Evolutionary conservation across 2,113 vertebrate genomes (phyloP), one percentile per base, ranked within the genome.

Genomic region (Cochlearius cochlearius): DNA sequence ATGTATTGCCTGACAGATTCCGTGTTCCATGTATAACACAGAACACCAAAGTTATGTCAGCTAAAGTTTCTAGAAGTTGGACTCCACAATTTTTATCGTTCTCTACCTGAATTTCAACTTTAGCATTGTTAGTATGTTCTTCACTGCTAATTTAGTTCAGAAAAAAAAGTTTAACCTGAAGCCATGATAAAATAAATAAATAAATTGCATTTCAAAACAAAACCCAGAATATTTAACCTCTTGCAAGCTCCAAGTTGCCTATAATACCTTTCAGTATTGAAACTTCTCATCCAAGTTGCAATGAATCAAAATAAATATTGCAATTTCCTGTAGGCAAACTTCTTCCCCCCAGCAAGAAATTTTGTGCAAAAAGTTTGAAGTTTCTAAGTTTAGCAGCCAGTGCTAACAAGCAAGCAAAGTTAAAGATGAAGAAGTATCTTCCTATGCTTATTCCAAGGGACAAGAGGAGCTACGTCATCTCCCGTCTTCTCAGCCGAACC

Each of bases 401-500:
- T 12, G 4, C 21, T 26, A 25, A 34, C 39, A 80, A 53, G 23
- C 18, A 64, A 79, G 58, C 22, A 62, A 62, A 58, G 27, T 5
- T 22, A 22, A 62, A 74, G 36, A 50, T 47, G 20, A 55, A 59
- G 36, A 34, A 36, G 12, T 12, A 12, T 32, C 26, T 47, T 73
- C 22, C 41, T n/a, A 1, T 0, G 6, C 14, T 4, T 62, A 32
- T 36, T 68, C 47, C 41, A 56, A 11, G 45, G 38, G 53, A 49
- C 30, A 20, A 15, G 0, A 0, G 8, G 11, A 19, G 6, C 32
- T 39, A 4, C 0, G 0, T 7, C 4, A 67, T 6, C 66, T 60
- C 20, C 29, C 15, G 20, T 45, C 14, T 50, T 50, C 58, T 53
- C 30, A 3, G 26, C 19, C 12, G 23, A 26, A 27, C 11, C 36